Percentiles rank a stretch among this genome's conserved stretches.
These are phyloP conservation scores for Sus scrofa DNA, from an alignment of 2,113 vertebrate species.

Conservation along the genomic window T2T-Sscrofa CM000819.6:82034501-82035000, in stretches of 20 bases:
- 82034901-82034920: too few relatives aligned
- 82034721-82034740: background rate
- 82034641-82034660: background rate
- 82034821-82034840: background rate
- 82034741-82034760: background rate
- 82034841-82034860: background rate
- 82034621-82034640: background rate
- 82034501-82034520: too few relatives aligned
- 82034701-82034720: background rate
- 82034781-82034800: background rate
- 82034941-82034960: background rate
- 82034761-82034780: background rate
- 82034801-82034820: background rate
- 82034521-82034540: too few relatives aligned
- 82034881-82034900: background rate
- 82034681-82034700: background rate
- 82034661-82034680: background rate
- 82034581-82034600: background rate
- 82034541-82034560: too few relatives aligned
- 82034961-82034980: background rate
- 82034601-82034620: background rate
- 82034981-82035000: background rate
- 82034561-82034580: slow-evolving; percentile 1
- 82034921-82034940: too few relatives aligned
- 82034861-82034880: background rate